phyloP scores from a whole-genome alignment of 2,113 vertebrate species.

The Syrmaticus mikado region DNA sequence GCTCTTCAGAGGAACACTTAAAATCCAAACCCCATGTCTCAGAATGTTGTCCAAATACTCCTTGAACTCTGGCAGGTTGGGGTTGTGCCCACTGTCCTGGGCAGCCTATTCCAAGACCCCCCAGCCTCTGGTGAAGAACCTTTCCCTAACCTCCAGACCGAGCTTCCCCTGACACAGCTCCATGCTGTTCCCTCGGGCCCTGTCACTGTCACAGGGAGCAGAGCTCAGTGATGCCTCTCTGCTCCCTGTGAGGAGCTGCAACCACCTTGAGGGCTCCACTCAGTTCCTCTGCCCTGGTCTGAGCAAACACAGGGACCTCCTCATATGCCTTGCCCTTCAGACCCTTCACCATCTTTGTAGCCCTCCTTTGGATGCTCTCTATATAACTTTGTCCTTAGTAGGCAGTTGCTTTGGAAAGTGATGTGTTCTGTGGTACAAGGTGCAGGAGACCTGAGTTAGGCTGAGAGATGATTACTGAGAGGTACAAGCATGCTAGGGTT shows the following conservation, averaged over 20 bases:
- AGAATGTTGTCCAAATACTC: neutral
- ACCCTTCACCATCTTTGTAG: neutral
- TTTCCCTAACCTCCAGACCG: neutral
- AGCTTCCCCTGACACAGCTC: neutral
- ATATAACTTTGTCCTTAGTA: neutral
- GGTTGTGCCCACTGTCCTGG: neutral
- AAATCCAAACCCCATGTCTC: neutral
- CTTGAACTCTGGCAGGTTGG: neutral
- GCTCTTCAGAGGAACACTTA: neutral
- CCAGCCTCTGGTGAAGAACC: neutral
- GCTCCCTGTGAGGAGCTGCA: neutral
- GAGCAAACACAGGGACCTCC: neutral
- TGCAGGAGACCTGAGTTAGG: neutral
- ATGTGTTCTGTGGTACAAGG: accelerated
- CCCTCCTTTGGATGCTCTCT: neutral
- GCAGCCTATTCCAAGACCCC: too few species aligned
- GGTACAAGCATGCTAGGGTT: accelerated
- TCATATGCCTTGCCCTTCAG: neutral
- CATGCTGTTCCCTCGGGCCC: neutral
- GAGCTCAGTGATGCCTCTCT: neutral
- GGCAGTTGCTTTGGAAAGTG: neutral
- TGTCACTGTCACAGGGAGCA: neutral
- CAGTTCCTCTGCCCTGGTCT: neutral
- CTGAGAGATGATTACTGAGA: neutral
- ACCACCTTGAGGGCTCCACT: neutral